phyloP scores from a whole-genome alignment of 2,113 vertebrate species.

The Brachionichthys hirsutus region DNA sequence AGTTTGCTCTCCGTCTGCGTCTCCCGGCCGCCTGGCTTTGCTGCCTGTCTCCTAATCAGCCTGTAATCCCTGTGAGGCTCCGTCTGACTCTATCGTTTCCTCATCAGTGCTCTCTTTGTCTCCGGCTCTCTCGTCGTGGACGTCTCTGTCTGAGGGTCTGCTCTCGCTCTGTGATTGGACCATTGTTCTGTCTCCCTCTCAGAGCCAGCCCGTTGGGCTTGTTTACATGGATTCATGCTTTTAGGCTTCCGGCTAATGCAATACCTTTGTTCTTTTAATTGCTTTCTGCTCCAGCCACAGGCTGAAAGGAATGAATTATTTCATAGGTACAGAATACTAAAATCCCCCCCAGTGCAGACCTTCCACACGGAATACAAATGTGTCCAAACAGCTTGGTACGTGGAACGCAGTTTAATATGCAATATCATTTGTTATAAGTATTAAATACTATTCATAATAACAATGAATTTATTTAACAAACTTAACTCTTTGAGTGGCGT shows the following conservation, averaged over 20 bases:
- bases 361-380: conserved; percentile 24
- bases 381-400: neutral
- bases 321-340: conserved; percentile 22
- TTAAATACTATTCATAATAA: too few relatives aligned
- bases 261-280: conserved; percentile 71
- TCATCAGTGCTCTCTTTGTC: conserved; percentile 65
- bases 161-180: conserved; percentile 63
- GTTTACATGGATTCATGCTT: conserved; percentile 63
- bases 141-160: conserved; percentile 38
- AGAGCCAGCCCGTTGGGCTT: conserved; percentile 48
- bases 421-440: too few relatives aligned
- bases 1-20: too few relatives aligned
- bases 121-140: conserved; percentile 19
- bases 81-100: conserved; percentile 60
- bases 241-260: conserved; percentile 58
- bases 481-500: too few relatives aligned
- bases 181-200: conserved; percentile 53
- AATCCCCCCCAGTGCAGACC: conserved; percentile 11
- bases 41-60: conserved; percentile 69
- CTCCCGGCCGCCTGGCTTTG: conserved; percentile 11
- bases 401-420: neutral
- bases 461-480: too few relatives aligned
- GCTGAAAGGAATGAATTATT: conserved; percentile 49
- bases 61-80: conserved; percentile 56
- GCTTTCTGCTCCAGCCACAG: conserved; percentile 48